Conservation (phyloP, 2,113 vertebrate genomes). For the Dicaeum eximium region DNA sequence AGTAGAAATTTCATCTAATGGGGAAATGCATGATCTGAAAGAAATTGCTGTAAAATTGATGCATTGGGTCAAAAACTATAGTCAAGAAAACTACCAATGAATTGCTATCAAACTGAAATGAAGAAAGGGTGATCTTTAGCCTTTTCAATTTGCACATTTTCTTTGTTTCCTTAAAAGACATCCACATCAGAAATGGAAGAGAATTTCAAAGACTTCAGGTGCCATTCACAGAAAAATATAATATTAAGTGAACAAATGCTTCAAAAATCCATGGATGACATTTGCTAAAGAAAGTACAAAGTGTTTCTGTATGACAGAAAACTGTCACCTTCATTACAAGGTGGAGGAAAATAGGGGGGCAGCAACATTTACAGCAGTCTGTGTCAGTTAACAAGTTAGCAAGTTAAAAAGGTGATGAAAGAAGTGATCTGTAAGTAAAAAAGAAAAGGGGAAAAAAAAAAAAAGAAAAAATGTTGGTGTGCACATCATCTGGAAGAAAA, state of each 20-base stretch:
- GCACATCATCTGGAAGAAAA: fast-evolving
- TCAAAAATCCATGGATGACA: not conserved
- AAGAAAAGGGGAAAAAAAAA: not conserved
- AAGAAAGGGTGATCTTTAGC: not conserved
- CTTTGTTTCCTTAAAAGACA: not conserved
- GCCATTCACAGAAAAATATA: not conserved
- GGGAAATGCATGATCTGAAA: not conserved
- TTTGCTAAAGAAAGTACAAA: not conserved
- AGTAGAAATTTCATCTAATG: not conserved
- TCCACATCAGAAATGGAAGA: not conserved
- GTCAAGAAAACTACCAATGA: not conserved
- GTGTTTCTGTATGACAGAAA: not conserved
- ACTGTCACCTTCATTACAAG: fast-evolving
- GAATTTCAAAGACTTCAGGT: not conserved
- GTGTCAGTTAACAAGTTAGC: not conserved
- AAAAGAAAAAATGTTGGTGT: not conserved
- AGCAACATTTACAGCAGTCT: not conserved
- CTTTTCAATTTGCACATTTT: not conserved
- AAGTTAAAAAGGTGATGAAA: not conserved
- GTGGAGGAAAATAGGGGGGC: not conserved
- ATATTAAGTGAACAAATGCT: not conserved
- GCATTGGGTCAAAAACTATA: not conserved
- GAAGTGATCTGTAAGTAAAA: not conserved
- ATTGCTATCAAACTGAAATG: not conserved
- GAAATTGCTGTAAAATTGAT: not conserved